phyloP scores from a whole-genome alignment of 1,140 invertebrate genomes.

The Anoplophora glabripennis region DNA sequence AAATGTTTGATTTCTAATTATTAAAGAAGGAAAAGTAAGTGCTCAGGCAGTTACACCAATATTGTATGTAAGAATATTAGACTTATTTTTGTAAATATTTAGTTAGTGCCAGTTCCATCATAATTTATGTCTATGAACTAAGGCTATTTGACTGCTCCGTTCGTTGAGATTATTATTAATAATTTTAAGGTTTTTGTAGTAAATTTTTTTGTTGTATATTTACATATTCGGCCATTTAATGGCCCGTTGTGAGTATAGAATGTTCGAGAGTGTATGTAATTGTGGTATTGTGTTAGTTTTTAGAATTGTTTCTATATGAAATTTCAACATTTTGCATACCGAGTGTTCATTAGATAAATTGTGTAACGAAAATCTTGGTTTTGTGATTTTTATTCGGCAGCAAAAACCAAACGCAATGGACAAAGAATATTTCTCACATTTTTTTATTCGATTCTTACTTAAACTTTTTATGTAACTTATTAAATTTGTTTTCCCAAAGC shows the following conservation, averaged over 20 bases:
- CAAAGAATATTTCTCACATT: too few species aligned
- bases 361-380: background rate
- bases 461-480: too few species aligned
- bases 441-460: too few species aligned
- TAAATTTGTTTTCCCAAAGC: too few species aligned
- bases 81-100: slow-evolving; percentile 49
- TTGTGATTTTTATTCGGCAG: background rate
- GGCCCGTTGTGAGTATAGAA: slow-evolving; percentile 23
- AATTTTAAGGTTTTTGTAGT: slow-evolving; percentile 23
- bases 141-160: slow-evolving; percentile 25
- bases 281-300: slow-evolving; percentile 43
- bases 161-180: slow-evolving; percentile 28
- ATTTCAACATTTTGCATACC: slow-evolving; percentile 28
- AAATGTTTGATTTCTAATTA: background rate
- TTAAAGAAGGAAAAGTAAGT: slow-evolving; percentile 6
- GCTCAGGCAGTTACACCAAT: slow-evolving; percentile 31
- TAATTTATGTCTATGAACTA: slow-evolving; percentile 28
- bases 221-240: slow-evolving; percentile 24
- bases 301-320: slow-evolving; percentile 37
- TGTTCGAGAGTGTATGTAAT: slow-evolving; percentile 35
- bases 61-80: slow-evolving; percentile 37
- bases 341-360: slow-evolving; percentile 25
- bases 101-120: slow-evolving; percentile 2
- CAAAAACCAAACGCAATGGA: background rate
- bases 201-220: slow-evolving; percentile 21